Evolutionary conservation across 2,797 vertebrate species (phyloP), one percentile per base, ranked within the genome.

Genomic region (Dicrostonyx torquatus): DNA sequence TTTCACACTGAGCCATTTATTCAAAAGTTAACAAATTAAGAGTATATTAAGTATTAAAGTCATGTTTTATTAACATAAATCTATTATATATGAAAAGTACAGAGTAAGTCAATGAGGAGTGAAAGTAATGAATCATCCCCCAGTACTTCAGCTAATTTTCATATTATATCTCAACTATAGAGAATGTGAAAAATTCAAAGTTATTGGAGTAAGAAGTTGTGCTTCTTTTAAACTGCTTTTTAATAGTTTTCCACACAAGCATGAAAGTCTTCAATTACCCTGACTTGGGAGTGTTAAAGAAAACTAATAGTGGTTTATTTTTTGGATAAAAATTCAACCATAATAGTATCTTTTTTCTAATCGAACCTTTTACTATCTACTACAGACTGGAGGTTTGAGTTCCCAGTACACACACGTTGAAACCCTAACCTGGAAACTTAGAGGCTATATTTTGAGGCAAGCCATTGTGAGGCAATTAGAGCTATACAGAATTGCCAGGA

Each of bases 31-130:
- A 64, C 5, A 50, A 89, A 37, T 50, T 83, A n/a, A 62, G 14
- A 58, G 22, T 70, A 53, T 18, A 58, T 66, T 64, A 88, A 92
- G 72, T 77, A 87, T 88, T 83, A 72, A 89, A 50, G 3, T 48
- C 73, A 26, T n/a, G 73, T 50, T 87, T 94, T 55, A 92, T 75
- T 91, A 86, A 24, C 18, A 83, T 48, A 89, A 88, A 76, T 75
- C 15, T 37, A 73, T 43, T 76, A 4, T 29, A 22, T 78, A 76
- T 80, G 26, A 64, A 58, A 75, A 48, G 3, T 79, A 68, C 55
- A 62, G 55, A 82, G 37, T 77, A 75, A 55, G 9, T 9, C 75
- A 90, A 72, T 85, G n/a, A 90, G 45, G 62, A 60, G 26, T 86
- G 83, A 10, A 87, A 94, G 89, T 76, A 43, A 40, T 26, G 2